phyloP scores from a whole-genome alignment of 2,888 invertebrate species.

The Cephalotes varians region DNA sequence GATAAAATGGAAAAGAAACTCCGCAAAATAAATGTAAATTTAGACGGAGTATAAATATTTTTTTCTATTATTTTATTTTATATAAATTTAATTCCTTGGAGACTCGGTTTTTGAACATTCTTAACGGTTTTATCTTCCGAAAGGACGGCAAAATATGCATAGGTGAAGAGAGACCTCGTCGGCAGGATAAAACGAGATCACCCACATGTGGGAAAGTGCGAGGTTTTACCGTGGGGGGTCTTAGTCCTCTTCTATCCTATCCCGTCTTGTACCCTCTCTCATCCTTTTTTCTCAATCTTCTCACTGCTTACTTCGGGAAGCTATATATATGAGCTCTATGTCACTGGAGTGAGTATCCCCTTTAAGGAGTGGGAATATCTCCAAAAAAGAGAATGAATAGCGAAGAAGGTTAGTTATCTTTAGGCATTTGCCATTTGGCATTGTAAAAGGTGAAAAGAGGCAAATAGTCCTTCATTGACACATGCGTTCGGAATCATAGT shows the following conservation, averaged over 20 bases:
- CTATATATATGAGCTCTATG: slow-evolving; percentile 51
- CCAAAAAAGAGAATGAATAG: neutral
- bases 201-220: slow-evolving; percentile 86
- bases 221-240: slow-evolving; percentile 84
- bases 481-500: neutral
- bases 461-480: neutral
- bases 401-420: neutral
- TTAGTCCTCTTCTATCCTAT: slow-evolving; percentile 79
- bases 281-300: slow-evolving; percentile 63
- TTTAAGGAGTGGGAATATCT: neutral
- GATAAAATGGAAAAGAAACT: neutral
- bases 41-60: no score
- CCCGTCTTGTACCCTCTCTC: slow-evolving; percentile 72
- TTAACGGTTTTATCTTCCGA: neutral
- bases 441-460: neutral
- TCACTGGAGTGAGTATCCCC: neutral
- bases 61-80: no score
- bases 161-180: slow-evolving; percentile 79
- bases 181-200: slow-evolving; percentile 86
- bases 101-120: neutral
- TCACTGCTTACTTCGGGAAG: slow-evolving; percentile 70
- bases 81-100: neutral
- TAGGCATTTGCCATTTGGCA: neutral
- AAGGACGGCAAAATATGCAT: slow-evolving; percentile 70
- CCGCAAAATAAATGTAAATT: neutral